Evolutionary conservation across 1,140 invertebrate species (phyloP).

Genomic region (Procambarus clarkii): DNA sequence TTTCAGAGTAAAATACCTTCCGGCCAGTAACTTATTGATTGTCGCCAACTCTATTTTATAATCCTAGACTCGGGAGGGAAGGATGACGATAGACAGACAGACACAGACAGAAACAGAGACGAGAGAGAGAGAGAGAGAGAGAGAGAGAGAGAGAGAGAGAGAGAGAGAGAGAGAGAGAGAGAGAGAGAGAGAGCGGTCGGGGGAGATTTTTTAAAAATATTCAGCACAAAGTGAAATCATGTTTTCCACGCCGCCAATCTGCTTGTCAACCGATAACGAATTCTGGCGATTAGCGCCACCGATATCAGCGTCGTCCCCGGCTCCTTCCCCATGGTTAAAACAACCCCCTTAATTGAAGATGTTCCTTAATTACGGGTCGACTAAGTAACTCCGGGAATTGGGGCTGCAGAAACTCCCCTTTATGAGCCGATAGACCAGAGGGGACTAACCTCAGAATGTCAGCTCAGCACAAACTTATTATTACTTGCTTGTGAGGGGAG

Average conservation of each 20-base stretch:
- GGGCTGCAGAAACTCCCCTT: not conserved
- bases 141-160: no score
- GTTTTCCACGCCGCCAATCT: conserved; percentile 43
- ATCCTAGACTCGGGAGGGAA: no score
- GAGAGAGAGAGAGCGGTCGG: no score
- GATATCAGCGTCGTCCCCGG: not conserved
- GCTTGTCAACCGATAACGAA: conserved; percentile 65
- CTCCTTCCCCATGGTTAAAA: conserved; percentile 38
- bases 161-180: no score
- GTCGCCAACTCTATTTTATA: no score
- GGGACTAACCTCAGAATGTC: not conserved
- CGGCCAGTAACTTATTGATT: no score
- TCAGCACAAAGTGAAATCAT: conserved; percentile 62
- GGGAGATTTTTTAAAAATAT: conserved; percentile 26
- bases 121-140: no score
- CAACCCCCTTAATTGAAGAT: conserved; percentile 36
- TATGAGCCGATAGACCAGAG: conserved; percentile 10
- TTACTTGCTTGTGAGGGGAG: not conserved
- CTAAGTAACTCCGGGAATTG: conserved; percentile 31
- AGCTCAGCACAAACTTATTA: conserved; percentile 13
- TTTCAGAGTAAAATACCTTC: no score
- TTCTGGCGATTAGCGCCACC: conserved; percentile 18
- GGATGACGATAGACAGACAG: no score
- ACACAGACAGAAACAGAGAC: no score
- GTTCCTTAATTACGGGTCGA: conserved; percentile 45